Evolutionary conservation across 2,888 invertebrate species (phyloP).

Genomic region (Cerastoderma edule): DNA sequence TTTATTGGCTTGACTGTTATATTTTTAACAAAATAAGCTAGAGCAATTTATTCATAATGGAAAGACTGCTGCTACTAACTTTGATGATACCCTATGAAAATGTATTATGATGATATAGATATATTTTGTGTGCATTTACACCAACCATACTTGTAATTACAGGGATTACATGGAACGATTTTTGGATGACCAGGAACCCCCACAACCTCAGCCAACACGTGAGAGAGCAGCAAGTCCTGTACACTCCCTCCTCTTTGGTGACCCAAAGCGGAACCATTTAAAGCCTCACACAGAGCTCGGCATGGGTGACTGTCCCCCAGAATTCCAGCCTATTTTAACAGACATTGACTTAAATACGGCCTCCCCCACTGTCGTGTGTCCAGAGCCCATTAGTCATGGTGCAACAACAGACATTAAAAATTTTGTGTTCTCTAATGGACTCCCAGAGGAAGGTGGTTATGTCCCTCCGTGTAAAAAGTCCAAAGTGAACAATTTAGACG

Average conservation of each 20-base stretch:
- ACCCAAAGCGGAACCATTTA: slow-evolving; percentile 83
- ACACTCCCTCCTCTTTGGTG: slow-evolving; percentile 85
- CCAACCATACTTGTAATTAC: slow-evolving; percentile 64
- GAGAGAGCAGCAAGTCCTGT: slow-evolving; percentile 89
- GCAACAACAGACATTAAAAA: slow-evolving; percentile 45
- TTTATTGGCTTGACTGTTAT: too few species aligned
- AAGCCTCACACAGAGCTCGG: slow-evolving; percentile 66
- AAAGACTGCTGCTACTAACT: too few species aligned
- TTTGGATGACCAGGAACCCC: slow-evolving; percentile 88
- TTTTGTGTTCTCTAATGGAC: slow-evolving; percentile 38
- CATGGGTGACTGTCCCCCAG: slow-evolving; percentile 42
- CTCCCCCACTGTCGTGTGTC: slow-evolving; percentile 58
- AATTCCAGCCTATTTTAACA: slow-evolving; percentile 50
- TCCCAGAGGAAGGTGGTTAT: slow-evolving; percentile 45
- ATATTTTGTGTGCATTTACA: too few species aligned
- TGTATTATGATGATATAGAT: too few species aligned
- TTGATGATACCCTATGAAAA: too few species aligned
- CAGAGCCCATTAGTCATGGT: slow-evolving; percentile 30
- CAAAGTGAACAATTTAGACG: slow-evolving; percentile 43
- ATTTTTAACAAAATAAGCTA: too few species aligned
- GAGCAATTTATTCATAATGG: too few species aligned
- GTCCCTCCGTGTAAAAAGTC: slow-evolving; percentile 55
- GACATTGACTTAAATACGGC: slow-evolving; percentile 61
- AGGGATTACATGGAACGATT: slow-evolving; percentile 96
- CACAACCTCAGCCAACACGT: slow-evolving; percentile 62